phyloP scores from a whole-genome alignment of 1,140 invertebrate species.

The Sarcophaga peregrina region DNA sequence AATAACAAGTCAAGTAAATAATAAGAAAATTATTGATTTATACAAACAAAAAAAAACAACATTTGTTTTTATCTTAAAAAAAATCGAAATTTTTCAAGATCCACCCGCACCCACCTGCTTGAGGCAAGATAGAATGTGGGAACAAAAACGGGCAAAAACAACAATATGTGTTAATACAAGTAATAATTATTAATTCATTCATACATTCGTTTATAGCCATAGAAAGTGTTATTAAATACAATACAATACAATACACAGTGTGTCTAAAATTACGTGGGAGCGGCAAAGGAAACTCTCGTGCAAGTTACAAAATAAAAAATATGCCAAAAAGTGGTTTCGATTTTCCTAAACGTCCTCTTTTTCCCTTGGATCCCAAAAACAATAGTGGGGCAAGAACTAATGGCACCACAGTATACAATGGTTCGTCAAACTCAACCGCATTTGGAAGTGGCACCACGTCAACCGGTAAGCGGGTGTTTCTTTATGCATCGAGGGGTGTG shows the following conservation, averaged over 20 bases:
- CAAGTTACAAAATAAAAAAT: not conserved
- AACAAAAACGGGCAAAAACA: not conserved
- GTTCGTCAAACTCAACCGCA: constrained; percentile 44
- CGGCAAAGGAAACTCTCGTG: constrained; percentile 6
- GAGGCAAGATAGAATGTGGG: not conserved
- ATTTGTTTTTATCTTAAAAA: not conserved
- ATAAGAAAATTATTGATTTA: constrained; percentile 9
- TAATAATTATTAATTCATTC: not conserved
- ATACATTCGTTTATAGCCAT: not conserved
- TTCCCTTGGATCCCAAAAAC: constrained; percentile 60
- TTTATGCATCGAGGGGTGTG: constrained; percentile 46
- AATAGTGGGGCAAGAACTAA: constrained; percentile 52
- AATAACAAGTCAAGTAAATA: not conserved
- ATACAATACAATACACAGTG: not conserved
- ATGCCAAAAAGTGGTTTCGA: constrained; percentile 30
- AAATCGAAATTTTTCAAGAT: too few relatives aligned
- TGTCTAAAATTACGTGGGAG: not conserved
- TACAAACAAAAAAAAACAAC: not conserved
- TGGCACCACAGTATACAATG: constrained; percentile 54
- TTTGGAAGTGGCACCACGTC: not conserved
- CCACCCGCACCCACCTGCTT: not conserved
- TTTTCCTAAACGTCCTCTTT: constrained; percentile 56
- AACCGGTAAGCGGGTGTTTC: constrained; percentile 29
- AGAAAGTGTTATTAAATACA: not conserved
- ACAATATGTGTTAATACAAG: constrained; percentile 1